Conservation (phyloP, 1,140 invertebrate species). For the Zelostemma sp. region DNA sequence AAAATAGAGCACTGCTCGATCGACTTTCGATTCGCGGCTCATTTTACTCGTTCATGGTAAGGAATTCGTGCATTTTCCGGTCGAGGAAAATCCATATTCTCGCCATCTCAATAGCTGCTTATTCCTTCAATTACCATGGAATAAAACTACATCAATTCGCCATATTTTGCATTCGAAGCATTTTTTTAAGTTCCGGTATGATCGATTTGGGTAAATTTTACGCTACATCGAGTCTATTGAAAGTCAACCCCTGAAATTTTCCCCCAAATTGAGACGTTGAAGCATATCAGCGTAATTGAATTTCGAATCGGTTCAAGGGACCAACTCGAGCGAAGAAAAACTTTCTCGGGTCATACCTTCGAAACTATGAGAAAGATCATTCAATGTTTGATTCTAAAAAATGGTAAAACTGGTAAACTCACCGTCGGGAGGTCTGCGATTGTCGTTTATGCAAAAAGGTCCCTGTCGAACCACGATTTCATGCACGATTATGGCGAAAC, state of each 20-base stretch:
- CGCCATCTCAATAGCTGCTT: not conserved
- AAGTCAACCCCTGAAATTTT: too few species aligned
- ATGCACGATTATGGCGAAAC: conserved; percentile 95
- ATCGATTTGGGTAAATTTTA: too few species aligned
- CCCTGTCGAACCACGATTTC: conserved; percentile 91
- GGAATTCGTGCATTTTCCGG: not conserved
- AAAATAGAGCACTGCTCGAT: conserved; percentile 15
- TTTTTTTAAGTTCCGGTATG: not conserved
- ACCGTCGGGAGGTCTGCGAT: conserved; percentile 11
- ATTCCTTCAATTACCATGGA: too few species aligned
- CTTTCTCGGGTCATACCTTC: too few species aligned
- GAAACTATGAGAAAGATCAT: too few species aligned
- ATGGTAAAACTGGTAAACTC: not conserved
- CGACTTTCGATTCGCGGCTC: conserved; percentile 7
- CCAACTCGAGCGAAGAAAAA: not conserved
- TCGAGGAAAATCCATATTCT: not conserved
- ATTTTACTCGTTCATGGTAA: too few species aligned
- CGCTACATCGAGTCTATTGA: too few species aligned
- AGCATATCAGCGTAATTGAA: not conserved
- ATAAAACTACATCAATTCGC: too few species aligned
- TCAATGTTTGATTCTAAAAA: not conserved
- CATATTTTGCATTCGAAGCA: not conserved
- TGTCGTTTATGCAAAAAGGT: conserved; percentile 70
- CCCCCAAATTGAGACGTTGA: too few species aligned
- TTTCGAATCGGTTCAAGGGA: not conserved